phyloP scores from a whole-genome alignment of 1,140 invertebrate genomes.

The Hirudo medicinalis region DNA sequence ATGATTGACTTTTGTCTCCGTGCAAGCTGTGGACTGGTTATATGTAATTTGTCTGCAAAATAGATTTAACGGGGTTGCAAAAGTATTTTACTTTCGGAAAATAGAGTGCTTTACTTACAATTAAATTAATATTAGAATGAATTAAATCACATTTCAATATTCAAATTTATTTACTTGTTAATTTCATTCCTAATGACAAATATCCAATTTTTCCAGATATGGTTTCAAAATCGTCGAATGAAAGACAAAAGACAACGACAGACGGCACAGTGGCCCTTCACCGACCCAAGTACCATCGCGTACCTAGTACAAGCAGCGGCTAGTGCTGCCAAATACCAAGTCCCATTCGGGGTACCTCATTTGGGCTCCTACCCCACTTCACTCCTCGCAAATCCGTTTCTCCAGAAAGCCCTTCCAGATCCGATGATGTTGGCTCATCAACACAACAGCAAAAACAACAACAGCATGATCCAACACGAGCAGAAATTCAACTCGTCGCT shows the following conservation, averaged over 20 bases:
- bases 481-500: no score
- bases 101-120: not conserved
- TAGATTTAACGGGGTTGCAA: not conserved
- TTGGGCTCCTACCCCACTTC: no score
- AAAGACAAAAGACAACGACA: slow-evolving; percentile 14
- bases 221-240: slow-evolving; percentile 16
- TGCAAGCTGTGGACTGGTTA: not conserved
- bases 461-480: no score
- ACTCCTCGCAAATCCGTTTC: no score
- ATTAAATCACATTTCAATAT: no score
- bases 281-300: not conserved
- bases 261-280: not conserved
- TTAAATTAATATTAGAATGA: not conserved
- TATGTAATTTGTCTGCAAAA: not conserved
- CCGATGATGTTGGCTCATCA: no score
- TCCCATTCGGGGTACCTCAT: not conserved
- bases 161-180: no score
- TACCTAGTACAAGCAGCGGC: slow-evolving; percentile 1
- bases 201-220: slow-evolving; percentile 8
- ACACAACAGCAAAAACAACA: no score
- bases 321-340: not conserved
- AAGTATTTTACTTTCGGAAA: not conserved
- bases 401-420: no score
- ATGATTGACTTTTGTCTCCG: not conserved
- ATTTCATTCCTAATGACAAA: not conserved